phyloP scores from a whole-genome alignment of 2,888 invertebrate genomes.

The Iselma pallidipennis region DNA sequence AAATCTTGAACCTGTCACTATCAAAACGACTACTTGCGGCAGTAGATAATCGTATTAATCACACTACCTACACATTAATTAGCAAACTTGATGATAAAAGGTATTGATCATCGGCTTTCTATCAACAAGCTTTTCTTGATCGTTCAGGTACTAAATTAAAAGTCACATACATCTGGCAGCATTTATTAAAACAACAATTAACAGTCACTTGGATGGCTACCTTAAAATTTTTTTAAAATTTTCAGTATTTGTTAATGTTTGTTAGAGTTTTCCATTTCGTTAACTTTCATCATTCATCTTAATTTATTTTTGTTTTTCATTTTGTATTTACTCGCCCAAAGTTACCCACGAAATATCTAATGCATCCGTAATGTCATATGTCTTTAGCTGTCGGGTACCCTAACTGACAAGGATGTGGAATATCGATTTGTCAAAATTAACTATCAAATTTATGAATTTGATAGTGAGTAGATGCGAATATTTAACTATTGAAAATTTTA shows the following conservation, averaged over 20 bases:
- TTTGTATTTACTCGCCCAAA: slow-evolving; percentile 51
- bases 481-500: too few species aligned
- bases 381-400: slow-evolving; percentile 47
- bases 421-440: slow-evolving; percentile 50
- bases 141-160: slow-evolving; percentile 49
- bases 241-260: slow-evolving; percentile 31
- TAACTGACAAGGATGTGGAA: slow-evolving; percentile 36
- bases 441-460: slow-evolving; percentile 26
- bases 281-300: slow-evolving; percentile 50
- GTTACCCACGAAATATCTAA: slow-evolving; percentile 46
- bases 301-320: slow-evolving; percentile 51
- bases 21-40: slow-evolving; percentile 26
- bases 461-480: too few species aligned
- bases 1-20: slow-evolving; percentile 26
- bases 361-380: slow-evolving; percentile 53
- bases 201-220: slow-evolving; percentile 2
- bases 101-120: slow-evolving; percentile 33
- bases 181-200: slow-evolving; percentile 28
- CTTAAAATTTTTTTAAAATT: slow-evolving; percentile 13
- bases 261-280: slow-evolving; percentile 47
- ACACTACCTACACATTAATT: slow-evolving; percentile 50
- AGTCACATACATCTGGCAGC: slow-evolving; percentile 47
- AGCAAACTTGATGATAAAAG: slow-evolving; percentile 40
- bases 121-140: slow-evolving; percentile 34
- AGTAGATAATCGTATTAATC: slow-evolving; percentile 46